Percentiles rank a stretch among this genome's conserved stretches.
These are phyloP conservation scores for Agonum fuliginosum DNA, from an alignment of 2,888 invertebrate genomes.

Conservation along the genomic window DNA sequence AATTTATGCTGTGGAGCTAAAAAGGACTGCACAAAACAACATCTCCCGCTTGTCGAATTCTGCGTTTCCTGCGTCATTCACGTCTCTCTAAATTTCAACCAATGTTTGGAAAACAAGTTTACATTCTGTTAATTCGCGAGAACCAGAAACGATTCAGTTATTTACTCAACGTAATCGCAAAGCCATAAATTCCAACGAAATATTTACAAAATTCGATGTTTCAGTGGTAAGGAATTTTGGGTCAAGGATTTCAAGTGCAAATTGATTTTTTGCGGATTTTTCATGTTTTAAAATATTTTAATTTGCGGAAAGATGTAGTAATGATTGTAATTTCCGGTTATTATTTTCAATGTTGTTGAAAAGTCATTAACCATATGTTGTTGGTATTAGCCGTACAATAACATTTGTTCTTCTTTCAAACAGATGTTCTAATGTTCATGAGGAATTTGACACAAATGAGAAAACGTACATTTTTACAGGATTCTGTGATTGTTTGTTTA, in stretches of 20 bases:
- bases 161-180: neutral
- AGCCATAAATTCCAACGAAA: neutral
- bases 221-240: neutral
- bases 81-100: neutral
- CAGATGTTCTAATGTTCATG: too few species aligned
- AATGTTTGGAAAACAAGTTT: conserved; percentile 1
- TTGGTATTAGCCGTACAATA: neutral
- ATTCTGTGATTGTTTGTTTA: too few species aligned
- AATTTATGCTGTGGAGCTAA: too few species aligned
- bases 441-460: too few species aligned
- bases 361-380: conserved; percentile 8
- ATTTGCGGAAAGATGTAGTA: conserved; percentile 18
- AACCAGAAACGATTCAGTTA: conserved; percentile 15
- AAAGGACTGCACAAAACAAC: neutral
- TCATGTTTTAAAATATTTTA: neutral
- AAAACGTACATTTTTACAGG: too few species aligned
- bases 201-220: conserved; percentile 17
- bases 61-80: neutral
- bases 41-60: neutral
- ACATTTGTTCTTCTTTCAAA: too few species aligned
- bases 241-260: neutral
- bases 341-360: conserved; percentile 19
- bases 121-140: neutral
- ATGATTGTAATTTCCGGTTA: conserved; percentile 1
- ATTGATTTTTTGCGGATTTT: conserved; percentile 8